These are phyloP conservation scores for Diphyllodes magnificus DNA, from an alignment of 2,113 vertebrate species.

Conservation along the genomic window DNA sequence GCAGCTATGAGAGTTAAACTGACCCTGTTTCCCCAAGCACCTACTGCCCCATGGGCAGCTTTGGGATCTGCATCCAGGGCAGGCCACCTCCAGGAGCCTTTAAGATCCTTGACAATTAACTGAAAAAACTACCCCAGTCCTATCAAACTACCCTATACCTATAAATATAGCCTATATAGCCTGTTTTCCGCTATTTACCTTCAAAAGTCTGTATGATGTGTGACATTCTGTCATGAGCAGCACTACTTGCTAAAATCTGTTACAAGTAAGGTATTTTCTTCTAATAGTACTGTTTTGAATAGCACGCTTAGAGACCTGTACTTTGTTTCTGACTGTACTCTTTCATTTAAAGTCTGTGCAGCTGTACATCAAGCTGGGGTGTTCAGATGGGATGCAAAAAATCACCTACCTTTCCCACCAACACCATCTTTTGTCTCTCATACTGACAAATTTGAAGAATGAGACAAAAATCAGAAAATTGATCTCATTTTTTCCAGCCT, in stretches of 20 bases:
- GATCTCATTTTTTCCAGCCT: background rate
- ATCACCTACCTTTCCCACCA: background rate
- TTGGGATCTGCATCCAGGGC: background rate
- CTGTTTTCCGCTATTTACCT: background rate
- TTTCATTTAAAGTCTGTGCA: background rate
- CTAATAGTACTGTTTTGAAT: background rate
- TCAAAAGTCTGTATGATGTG: background rate
- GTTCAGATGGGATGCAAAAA: background rate
- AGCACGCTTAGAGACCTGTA: background rate
- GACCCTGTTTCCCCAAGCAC: accelerated
- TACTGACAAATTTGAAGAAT: background rate
- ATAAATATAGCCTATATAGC: background rate
- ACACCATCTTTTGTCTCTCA: background rate
- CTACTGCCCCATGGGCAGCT: accelerated
- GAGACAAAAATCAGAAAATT: background rate
- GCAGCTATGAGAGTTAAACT: accelerated
- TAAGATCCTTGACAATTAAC: background rate
- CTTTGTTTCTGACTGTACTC: background rate
- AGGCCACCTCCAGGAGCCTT: background rate
- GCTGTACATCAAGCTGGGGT: background rate
- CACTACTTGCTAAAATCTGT: background rate
- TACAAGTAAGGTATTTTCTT: background rate
- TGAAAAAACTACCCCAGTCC: background rate
- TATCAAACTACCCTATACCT: background rate
- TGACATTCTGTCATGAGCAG: background rate